Evolutionary conservation across 2,888 invertebrate species (phyloP).

Genomic region (Macropis europaea): DNA sequence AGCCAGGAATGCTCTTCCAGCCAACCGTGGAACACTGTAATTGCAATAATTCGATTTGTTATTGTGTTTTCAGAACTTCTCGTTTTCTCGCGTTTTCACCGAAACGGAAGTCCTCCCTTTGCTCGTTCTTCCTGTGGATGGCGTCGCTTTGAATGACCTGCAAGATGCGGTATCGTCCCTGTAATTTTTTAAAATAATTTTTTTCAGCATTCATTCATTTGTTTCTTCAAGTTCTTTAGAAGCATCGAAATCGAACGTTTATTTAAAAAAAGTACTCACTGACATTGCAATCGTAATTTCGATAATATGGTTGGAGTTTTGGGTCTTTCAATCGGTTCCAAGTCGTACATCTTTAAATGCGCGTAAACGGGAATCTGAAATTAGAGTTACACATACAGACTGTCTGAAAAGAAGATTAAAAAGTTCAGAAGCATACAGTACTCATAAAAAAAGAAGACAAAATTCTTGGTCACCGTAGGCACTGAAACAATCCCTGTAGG

Average conservation of each 20-base stretch:
- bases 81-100: neutral
- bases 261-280: conserved; percentile 38
- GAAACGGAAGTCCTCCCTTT: neutral
- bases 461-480: no score
- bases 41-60: neutral
- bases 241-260: no score
- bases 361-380: conserved; percentile 86
- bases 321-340: conserved; percentile 82
- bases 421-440: neutral
- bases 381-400: neutral
- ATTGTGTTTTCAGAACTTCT: neutral
- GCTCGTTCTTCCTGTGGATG: conserved; percentile 12
- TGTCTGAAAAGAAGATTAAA: neutral
- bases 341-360: conserved; percentile 85
- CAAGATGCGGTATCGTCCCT: conserved; percentile 11
- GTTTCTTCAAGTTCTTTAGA: no score
- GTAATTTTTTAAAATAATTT: conserved; percentile 19
- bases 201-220: no score
- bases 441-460: no score
- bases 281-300: conserved; percentile 54
- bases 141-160: conserved; percentile 20
- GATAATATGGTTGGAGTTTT: conserved; percentile 79
- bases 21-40: neutral
- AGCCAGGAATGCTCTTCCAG: no score
- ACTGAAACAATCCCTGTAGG: no score